Evolutionary conservation across 2,797 vertebrate genomes (phyloP).

Genomic region (Sternotherus odoratus): DNA sequence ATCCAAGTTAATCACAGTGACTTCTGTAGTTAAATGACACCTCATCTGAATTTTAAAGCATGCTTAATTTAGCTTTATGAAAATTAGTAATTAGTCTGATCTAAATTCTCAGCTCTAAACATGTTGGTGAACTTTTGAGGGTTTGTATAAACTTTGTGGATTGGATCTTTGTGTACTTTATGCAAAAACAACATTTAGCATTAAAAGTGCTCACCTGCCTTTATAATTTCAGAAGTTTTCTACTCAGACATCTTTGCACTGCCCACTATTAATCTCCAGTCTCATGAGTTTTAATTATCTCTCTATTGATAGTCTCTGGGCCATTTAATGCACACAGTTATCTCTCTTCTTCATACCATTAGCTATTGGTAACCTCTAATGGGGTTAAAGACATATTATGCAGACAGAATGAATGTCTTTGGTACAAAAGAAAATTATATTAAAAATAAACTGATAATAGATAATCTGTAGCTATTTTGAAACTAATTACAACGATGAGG

Average conservation of each 20-base stretch:
- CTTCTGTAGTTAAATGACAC: background rate
- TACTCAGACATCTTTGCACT: background rate
- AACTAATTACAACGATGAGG: background rate
- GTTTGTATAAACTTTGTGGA: background rate
- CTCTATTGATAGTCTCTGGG: background rate
- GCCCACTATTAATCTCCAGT: background rate
- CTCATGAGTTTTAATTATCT: background rate
- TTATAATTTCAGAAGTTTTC: background rate
- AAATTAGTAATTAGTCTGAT: background rate
- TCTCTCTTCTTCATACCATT: background rate
- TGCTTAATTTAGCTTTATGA: background rate
- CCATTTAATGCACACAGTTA: background rate
- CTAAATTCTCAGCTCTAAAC: background rate
- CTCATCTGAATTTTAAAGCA: background rate
- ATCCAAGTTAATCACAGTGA: background rate
- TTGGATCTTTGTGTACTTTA: background rate
- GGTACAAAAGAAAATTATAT: background rate
- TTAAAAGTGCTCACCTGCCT: background rate
- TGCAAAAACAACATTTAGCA: background rate
- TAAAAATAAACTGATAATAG: background rate
- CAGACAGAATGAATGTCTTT: background rate
- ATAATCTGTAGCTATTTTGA: background rate
- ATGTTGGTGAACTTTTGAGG: background rate
- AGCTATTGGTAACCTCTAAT: background rate
- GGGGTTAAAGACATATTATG: background rate